Base-by-base conservation (phyloP, 64 coral and sea anemone genomes). In the Platygyra sinensis region DNA sequence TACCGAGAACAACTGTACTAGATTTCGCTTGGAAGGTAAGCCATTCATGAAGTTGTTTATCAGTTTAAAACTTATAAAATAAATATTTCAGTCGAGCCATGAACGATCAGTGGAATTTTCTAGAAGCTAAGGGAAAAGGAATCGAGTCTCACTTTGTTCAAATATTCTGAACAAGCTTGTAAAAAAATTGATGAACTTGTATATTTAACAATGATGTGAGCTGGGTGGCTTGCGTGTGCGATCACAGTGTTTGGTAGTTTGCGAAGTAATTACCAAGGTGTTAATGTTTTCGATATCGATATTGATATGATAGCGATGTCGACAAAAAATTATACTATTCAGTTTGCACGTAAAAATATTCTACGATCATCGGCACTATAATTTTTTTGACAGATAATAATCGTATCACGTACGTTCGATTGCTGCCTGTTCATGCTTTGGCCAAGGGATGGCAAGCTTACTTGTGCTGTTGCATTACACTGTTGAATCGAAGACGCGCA, bases 21-120 rank as follows among this genome's bases (percentile, higher is more conserved):
- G n/a, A 76, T 79, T 25, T 69, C 65, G 24, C 25, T 79, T 79
- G 62, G 1, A 71, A 85, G 81, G 62, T 71, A 18, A 71, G 81
- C n/a, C 8, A 42, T 38, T 11, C 12, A 38, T 65, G 4, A n/a
- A 83, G 61, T 83, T 38, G 32, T 51, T 71, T 71, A 50, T 85
- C 81, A n/a, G 22, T 85, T 85, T 31, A 71, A 69, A 71, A 85
- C 29, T 85, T 64, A 30, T 46, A 28, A 71, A 69, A 85, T 85
- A n/a, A 85, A 33, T 39, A 50, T 9, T 65, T 24, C 19, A 11
- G 33, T 64, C 80, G 31, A n/a, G 16, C 16, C 69, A 71, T 33
- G 39, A 79, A 49, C 62, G 38, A 49, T n/a, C 32, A 5, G 9
- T 52, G 2, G 12, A 85, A 25, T 13, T 28, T 71, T 49, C 2